These are phyloP conservation scores for Microctonus brassicae DNA, from an alignment of 2,888 invertebrate species.

Conservation along the genomic window DNA sequence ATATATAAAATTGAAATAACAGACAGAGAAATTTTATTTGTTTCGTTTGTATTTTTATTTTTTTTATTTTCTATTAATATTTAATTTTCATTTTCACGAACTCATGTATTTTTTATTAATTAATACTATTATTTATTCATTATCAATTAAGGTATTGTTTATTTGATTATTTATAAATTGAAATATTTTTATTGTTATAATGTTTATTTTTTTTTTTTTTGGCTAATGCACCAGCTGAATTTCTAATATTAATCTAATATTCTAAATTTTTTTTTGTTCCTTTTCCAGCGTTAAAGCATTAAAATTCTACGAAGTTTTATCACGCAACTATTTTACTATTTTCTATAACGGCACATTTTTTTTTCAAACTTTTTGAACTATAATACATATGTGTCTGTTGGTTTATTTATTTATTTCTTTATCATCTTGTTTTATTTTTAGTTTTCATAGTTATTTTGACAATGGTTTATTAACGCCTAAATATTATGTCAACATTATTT, in stretches of 20 bases:
- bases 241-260: conserved; percentile 17
- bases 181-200: conserved; percentile 2
- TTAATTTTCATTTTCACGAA: not conserved
- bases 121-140: not conserved
- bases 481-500: conserved; percentile 43
- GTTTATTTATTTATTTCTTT: too few species aligned
- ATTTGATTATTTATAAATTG: conserved; percentile 18
- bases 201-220: not conserved
- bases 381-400: conserved; percentile 17
- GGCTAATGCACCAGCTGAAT: conserved; percentile 13
- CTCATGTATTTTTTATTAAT: not conserved
- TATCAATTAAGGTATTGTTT: not conserved
- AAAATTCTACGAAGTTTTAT: not conserved
- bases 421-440: too few species aligned
- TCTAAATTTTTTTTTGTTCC: conserved; percentile 18
- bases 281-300: conserved; percentile 20
- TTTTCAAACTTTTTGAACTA: not conserved
- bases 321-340: not conserved
- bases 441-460: not conserved
- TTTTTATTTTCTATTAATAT: not conserved
- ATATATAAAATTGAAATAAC: not conserved
- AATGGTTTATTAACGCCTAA: conserved; percentile 38
- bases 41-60: not conserved
- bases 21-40: not conserved
- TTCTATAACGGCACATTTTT: conserved; percentile 29